These are phyloP conservation scores for Agapornis roseicollis DNA, from an alignment of 2,113 vertebrate species.

Conservation along the genomic window DNA sequence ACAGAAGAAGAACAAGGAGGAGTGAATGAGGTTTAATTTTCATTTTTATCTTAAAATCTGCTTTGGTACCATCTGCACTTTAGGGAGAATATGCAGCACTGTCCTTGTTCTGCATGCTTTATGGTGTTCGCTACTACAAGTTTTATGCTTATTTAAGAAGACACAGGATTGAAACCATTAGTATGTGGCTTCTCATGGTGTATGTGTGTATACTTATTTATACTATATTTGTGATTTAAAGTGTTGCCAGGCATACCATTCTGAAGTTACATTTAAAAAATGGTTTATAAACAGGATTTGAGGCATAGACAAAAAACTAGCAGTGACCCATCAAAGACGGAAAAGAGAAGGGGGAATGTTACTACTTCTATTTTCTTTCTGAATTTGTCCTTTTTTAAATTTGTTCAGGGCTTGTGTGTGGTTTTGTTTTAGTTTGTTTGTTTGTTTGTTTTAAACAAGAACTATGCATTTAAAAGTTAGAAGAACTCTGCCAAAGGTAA, in stretches of 20 bases:
- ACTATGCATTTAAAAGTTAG: neutral
- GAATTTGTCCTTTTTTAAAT: neutral
- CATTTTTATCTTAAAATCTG: conserved; percentile 6
- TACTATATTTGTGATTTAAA: neutral
- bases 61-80: neutral
- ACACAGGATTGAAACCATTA: neutral
- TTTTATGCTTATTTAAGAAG: neutral
- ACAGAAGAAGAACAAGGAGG: neutral
- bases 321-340: neutral
- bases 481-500: neutral
- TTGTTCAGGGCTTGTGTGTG: neutral
- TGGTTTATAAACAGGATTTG: neutral
- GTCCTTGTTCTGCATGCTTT: neutral
- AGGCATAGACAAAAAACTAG: neutral
- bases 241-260: neutral
- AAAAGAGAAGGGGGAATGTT: neutral
- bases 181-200: neutral
- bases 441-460: neutral
- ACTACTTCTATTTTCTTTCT: neutral
- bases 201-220: neutral
- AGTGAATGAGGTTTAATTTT: neutral
- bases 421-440: neutral
- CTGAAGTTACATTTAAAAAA: neutral
- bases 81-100: neutral
- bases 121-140: neutral